These are phyloP conservation scores for Pristionchus pacificus DNA, from an alignment of 1,140 invertebrate genomes.

Conservation along the genomic window DNA sequence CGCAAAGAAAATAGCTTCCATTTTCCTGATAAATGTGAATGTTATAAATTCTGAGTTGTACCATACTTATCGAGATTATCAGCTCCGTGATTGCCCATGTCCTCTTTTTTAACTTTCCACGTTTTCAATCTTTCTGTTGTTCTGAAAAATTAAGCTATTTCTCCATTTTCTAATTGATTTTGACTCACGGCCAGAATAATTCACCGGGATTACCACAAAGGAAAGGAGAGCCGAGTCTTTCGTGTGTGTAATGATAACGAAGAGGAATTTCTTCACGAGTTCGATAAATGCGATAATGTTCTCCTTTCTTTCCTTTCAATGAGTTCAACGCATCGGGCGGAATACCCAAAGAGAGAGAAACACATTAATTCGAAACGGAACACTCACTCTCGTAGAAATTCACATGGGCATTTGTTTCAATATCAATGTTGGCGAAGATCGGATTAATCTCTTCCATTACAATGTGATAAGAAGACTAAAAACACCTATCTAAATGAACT, in stretches of 20 bases:
- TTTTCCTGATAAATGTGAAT: constrained; percentile 6
- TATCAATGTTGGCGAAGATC: no score
- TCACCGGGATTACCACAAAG: constrained; percentile 40
- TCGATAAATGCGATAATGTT: no score
- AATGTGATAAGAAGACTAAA: no score
- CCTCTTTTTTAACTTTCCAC: constrained; percentile 20
- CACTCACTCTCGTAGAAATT: no score
- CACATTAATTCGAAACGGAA: no score
- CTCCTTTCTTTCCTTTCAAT: no score
- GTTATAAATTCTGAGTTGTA: neutral
- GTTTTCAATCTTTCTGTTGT: constrained; percentile 21
- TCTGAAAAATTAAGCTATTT: constrained; percentile 4
- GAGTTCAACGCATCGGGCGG: no score
- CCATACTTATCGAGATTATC: constrained; percentile 33
- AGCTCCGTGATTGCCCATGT: constrained; percentile 38
- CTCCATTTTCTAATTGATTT: neutral
- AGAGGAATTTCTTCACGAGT: no score
- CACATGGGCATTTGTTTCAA: no score
- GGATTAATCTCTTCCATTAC: no score
- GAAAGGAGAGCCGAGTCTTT: constrained; percentile 36
- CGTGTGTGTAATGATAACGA: constrained; percentile 39
- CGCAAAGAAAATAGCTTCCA: constrained; percentile 50
- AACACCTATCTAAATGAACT: no score
- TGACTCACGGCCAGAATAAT: constrained; percentile 35
- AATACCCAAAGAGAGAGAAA: no score